phyloP scores from a whole-genome alignment of 2,797 vertebrate species.

The Nothura maculosa region DNA sequence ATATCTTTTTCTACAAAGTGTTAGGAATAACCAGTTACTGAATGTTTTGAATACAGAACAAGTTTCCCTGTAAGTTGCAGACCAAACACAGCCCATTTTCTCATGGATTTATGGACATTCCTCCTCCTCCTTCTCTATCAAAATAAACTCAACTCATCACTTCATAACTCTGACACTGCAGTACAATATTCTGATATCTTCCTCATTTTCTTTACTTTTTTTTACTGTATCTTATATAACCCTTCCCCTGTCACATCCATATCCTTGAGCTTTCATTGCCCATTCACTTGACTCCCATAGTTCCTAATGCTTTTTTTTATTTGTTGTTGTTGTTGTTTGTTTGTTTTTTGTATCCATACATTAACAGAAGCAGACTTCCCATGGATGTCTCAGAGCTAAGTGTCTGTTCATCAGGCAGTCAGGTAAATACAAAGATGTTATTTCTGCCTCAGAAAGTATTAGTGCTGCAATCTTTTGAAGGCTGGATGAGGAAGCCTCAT shows the following conservation, averaged over 20 bases:
- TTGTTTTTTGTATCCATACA: background rate
- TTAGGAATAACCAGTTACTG: background rate
- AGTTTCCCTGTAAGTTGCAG: background rate
- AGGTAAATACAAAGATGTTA: background rate
- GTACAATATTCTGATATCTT: background rate
- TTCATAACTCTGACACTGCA: background rate
- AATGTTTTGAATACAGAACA: background rate
- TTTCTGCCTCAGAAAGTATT: background rate
- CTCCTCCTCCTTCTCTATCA: background rate
- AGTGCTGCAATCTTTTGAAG: background rate
- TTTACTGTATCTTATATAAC: background rate
- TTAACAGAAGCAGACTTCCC: background rate
- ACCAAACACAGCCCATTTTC: background rate
- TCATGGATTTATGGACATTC: background rate
- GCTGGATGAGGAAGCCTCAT: background rate
- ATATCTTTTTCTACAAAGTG: background rate
- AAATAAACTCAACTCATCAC: background rate
- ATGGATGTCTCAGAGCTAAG: background rate
- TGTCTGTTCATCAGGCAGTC: background rate
- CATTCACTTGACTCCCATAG: background rate
- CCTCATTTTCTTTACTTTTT: background rate
- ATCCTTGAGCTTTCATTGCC: background rate
- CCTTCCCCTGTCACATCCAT: background rate
- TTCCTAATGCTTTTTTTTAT: background rate
- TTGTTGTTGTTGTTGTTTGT: too few relatives aligned